These are phyloP conservation scores for Enteromius viviparus DNA, from an alignment of 2,797 vertebrate genomes.

Conservation along the genomic window DNA sequence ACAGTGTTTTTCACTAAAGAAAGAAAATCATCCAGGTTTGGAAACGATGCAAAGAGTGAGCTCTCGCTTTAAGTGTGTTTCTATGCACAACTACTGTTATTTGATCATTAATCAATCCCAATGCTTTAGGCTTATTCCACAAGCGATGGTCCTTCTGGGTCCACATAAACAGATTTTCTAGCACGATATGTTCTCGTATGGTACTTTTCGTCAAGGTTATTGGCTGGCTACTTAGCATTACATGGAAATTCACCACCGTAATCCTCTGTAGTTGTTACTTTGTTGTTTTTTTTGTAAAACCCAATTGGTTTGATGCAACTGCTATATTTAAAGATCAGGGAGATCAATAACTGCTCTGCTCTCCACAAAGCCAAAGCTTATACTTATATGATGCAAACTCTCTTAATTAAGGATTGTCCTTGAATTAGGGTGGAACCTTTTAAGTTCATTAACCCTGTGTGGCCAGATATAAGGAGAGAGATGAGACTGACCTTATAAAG, in stretches of 20 bases:
- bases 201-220: slow-evolving; percentile 18
- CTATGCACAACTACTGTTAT: neutral
- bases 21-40: neutral
- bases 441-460: slow-evolving; percentile 39
- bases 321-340: neutral
- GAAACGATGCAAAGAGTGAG: neutral
- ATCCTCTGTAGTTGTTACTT: neutral
- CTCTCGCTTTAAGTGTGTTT: neutral
- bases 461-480: neutral
- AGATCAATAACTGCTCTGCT: slow-evolving; percentile 10
- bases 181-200: neutral
- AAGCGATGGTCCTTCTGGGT: neutral
- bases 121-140: neutral
- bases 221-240: neutral
- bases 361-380: neutral
- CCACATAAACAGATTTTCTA: slow-evolving; percentile 20
- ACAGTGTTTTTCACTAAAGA: neutral
- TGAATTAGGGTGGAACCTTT: slow-evolving; percentile 1
- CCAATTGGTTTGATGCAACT: slow-evolving; percentile 4
- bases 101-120: neutral
- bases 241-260: neutral
- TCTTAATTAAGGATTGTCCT: neutral
- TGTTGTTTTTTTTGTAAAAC: neutral
- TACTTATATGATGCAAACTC: slow-evolving; percentile 22
- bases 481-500: slow-evolving; percentile 46